These are phyloP conservation scores for Eumerus sabulonum DNA, from an alignment of 2,888 invertebrate species.

Conservation along the genomic window DNA sequence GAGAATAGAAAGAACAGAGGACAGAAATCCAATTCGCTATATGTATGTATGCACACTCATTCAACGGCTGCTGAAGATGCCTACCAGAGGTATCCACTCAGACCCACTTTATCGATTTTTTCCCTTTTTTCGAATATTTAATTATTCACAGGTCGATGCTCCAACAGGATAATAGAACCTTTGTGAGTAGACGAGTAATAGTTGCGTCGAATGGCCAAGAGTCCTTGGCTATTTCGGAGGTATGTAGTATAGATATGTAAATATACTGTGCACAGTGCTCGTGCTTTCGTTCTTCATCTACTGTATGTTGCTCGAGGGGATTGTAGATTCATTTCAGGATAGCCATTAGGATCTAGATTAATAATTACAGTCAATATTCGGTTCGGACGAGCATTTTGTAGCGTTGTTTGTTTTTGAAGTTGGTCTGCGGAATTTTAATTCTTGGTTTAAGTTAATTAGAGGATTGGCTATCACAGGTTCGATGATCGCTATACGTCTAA, in stretches of 20 bases:
- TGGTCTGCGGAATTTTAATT: no score
- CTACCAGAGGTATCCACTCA: conserved; percentile 59
- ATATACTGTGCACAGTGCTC: not conserved
- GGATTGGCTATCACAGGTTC: no score
- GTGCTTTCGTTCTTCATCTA: not conserved
- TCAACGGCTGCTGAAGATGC: conserved; percentile 47
- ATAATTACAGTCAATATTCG: conserved; percentile 12
- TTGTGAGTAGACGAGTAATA: conserved; percentile 15
- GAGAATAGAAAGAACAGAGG: conserved; percentile 16
- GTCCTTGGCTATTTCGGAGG: conserved; percentile 11
- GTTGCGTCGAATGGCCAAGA: conserved; percentile 25
- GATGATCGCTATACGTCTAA: no score
- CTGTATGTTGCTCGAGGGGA: not conserved
- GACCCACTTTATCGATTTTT: conserved; percentile 66
- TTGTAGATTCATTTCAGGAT: not conserved
- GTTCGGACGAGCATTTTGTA: not conserved
- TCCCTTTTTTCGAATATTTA: conserved; percentile 53
- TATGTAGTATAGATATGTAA: not conserved
- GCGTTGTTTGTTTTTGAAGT: no score
- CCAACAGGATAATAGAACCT: conserved; percentile 56
- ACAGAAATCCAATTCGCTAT: conserved; percentile 56
- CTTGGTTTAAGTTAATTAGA: no score
- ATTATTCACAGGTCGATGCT: conserved; percentile 68
- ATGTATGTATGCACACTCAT: no score
- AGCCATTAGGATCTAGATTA: conserved; percentile 24